Percentiles rank a stretch among this genome's conserved stretches.
These are phyloP conservation scores for Pyralis farinalis DNA, from an alignment of 2,888 invertebrate species.

Conservation along the genomic window DNA sequence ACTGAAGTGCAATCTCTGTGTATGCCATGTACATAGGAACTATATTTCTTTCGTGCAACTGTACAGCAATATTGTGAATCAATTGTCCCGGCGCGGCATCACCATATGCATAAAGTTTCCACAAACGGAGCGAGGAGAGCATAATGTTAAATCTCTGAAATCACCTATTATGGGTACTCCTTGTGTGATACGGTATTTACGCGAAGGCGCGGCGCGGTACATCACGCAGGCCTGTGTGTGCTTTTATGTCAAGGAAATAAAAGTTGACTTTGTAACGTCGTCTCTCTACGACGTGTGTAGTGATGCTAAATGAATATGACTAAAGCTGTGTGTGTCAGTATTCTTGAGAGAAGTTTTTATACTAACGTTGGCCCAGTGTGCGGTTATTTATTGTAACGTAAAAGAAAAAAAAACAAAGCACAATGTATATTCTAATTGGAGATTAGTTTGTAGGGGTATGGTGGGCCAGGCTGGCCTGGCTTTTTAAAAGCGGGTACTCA, in stretches of 20 bases:
- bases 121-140: neutral
- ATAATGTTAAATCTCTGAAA: neutral
- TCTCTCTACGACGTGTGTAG: slow-evolving; percentile 11
- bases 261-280: neutral
- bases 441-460: slow-evolving; percentile 28
- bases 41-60: slow-evolving; percentile 63
- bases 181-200: neutral
- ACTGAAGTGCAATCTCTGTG: slow-evolving; percentile 67
- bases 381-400: slow-evolving; percentile 30
- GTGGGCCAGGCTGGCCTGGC: neutral
- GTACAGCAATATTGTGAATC: slow-evolving; percentile 59
- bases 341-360: slow-evolving; percentile 5
- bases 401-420: slow-evolving; percentile 44
- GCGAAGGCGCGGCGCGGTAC: slow-evolving; percentile 15
- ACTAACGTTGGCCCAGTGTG: slow-evolving; percentile 13
- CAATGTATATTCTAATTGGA: slow-evolving; percentile 38
- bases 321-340: slow-evolving; percentile 7
- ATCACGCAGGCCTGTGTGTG: slow-evolving; percentile 11
- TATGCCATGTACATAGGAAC: slow-evolving; percentile 67
- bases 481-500: neutral
- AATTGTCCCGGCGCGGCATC: slow-evolving; percentile 36
- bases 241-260: slow-evolving; percentile 11
- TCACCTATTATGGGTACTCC: neutral
- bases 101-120: neutral
- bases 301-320: slow-evolving; percentile 1